phyloP scores from a whole-genome alignment of 1,140 invertebrate genomes.

The Ceratosolen fusciceps region DNA sequence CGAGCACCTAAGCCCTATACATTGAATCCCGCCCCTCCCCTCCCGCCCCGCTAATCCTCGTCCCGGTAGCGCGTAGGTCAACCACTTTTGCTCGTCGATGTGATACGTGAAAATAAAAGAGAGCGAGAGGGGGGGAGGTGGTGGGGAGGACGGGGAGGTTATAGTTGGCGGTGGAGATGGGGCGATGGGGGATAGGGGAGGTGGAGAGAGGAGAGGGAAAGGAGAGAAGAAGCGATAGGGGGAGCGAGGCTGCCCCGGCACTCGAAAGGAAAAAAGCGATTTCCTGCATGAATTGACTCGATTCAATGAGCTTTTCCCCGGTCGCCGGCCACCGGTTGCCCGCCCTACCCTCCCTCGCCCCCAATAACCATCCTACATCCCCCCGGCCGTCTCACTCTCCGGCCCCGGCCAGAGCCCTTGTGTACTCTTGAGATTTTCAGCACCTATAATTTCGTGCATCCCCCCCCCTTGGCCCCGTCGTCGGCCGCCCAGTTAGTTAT shows the following conservation, averaged over 20 bases:
- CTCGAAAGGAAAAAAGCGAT: constrained; percentile 54
- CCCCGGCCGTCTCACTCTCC: too few relatives aligned
- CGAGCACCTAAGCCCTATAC: constrained; percentile 43
- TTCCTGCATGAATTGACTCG: constrained; percentile 59
- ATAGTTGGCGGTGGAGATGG: too few relatives aligned
- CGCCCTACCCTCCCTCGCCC: constrained; percentile 13
- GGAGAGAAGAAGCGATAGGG: constrained; percentile 49
- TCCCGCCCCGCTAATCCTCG: constrained; percentile 32
- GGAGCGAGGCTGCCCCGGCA: neutral
- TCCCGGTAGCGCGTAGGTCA: constrained; percentile 54
- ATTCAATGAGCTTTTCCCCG: constrained; percentile 7
- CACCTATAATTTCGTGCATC: constrained; percentile 60
- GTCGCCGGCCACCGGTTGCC: constrained; percentile 8
- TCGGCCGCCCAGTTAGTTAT: constrained; percentile 1
- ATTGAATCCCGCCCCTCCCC: too few relatives aligned
- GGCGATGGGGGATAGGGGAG: too few relatives aligned
- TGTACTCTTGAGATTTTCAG: constrained; percentile 61
- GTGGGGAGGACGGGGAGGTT: too few relatives aligned
- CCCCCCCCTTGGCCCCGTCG: neutral
- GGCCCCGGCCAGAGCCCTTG: too few relatives aligned
- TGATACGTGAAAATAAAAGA: too few relatives aligned
- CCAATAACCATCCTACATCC: too few relatives aligned
- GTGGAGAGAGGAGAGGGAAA: too few relatives aligned
- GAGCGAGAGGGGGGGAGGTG: too few relatives aligned
- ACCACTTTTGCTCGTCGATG: constrained; percentile 58